Evolutionary conservation across 2,797 vertebrate species (phyloP).

Genomic region (Eulemur albifrons): DNA sequence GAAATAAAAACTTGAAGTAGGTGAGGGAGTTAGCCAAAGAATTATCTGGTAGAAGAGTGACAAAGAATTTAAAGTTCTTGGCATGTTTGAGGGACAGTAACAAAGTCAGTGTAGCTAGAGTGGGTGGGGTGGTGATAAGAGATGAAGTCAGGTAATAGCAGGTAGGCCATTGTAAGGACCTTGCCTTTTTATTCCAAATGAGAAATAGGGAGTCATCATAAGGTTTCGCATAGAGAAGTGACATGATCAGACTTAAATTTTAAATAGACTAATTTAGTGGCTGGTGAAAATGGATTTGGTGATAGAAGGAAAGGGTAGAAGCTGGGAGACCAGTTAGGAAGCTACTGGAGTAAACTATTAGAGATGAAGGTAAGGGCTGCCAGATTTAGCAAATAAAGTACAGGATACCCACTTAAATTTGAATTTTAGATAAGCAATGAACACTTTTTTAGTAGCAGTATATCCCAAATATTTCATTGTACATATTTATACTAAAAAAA

Average conservation of each 20-base stretch:
- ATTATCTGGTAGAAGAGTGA: neutral
- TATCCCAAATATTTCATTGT: neutral
- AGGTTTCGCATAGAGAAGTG: neutral
- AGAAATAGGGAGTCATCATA: neutral
- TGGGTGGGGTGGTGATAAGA: neutral
- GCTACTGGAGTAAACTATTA: neutral
- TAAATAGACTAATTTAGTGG: neutral
- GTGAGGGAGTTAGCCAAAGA: neutral
- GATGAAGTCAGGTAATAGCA: neutral
- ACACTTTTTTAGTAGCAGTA: neutral
- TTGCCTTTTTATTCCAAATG: constrained; percentile 9
- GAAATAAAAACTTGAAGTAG: neutral
- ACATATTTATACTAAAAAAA: neutral
- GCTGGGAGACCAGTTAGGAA: neutral
- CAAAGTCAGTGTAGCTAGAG: neutral
- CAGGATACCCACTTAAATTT: neutral
- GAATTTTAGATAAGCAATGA: constrained; percentile 22
- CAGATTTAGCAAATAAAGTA: neutral
- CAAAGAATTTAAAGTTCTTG: neutral
- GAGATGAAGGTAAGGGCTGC: neutral
- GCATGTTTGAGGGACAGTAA: neutral
- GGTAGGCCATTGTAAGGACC: neutral
- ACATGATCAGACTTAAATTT: neutral
- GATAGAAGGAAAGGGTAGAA: neutral
- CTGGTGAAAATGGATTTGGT: neutral